phyloP scores from a whole-genome alignment of 2,113 vertebrate species.

The Phocoena phocoena region DNA sequence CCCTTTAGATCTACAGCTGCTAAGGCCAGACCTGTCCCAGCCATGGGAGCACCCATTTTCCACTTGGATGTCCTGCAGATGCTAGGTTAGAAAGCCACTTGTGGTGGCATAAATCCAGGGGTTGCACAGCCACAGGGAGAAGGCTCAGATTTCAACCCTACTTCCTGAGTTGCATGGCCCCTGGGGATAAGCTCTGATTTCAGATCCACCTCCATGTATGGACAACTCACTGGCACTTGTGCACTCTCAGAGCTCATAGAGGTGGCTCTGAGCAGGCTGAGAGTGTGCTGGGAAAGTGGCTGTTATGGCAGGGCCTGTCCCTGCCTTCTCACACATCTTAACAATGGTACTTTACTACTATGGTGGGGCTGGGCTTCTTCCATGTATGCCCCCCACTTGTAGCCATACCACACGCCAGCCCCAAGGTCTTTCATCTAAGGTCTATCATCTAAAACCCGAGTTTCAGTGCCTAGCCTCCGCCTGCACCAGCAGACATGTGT shows the following conservation, averaged over 20 bases:
- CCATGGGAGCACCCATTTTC: background rate
- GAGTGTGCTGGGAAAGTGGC: background rate
- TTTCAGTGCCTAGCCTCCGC: background rate
- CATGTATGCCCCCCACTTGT: rapidly evolving
- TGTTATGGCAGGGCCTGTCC: background rate
- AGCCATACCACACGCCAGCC: background rate
- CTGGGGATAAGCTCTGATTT: background rate
- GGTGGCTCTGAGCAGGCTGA: background rate
- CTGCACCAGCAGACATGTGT: background rate
- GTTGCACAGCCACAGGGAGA: background rate
- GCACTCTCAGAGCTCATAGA: background rate
- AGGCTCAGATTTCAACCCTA: background rate
- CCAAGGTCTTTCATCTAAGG: too few species aligned
- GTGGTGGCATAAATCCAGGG: background rate
- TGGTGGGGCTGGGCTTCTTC: background rate
- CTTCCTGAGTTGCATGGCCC: background rate
- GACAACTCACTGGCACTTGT: background rate
- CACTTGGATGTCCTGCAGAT: background rate
- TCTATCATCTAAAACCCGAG: background rate
- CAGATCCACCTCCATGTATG: background rate
- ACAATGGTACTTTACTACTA: background rate
- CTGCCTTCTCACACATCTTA: background rate
- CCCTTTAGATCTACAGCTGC: background rate
- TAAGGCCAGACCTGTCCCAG: background rate
- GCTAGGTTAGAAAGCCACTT: background rate